These are phyloP conservation scores for Halocaridina rubra DNA, from an alignment of 2,888 invertebrate species.

Conservation along the genomic window DNA sequence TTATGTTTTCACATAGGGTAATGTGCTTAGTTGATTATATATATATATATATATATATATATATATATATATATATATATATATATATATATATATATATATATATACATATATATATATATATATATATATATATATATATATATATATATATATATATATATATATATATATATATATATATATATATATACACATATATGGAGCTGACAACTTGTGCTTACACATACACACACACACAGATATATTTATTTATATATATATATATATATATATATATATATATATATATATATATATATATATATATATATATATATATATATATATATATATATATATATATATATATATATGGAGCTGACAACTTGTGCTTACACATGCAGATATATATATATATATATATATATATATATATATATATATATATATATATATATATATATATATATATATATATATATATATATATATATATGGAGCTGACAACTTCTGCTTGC, in stretches of 20 bases:
- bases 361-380: background rate
- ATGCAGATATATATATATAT: background rate
- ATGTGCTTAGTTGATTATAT: background rate
- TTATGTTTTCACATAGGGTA: no score
- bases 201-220: no score
- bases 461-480: background rate
- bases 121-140: no score
- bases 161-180: no score
- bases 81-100: no score
- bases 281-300: background rate
- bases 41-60: background rate
- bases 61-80: no score
- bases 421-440: background rate
- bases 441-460: background rate
- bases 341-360: background rate
- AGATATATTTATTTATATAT: background rate
- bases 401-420: background rate
- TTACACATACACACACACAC: background rate
- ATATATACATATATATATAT: no score
- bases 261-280: background rate
- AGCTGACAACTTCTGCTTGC: no score
- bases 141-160: no score
- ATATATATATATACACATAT: no score
- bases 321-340: background rate
- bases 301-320: background rate